Percentiles rank a stretch among this genome's conserved stretches.
phyloP scores from a whole-genome alignment of 2,888 invertebrate species.

The Pristionchus arcanus region DNA sequence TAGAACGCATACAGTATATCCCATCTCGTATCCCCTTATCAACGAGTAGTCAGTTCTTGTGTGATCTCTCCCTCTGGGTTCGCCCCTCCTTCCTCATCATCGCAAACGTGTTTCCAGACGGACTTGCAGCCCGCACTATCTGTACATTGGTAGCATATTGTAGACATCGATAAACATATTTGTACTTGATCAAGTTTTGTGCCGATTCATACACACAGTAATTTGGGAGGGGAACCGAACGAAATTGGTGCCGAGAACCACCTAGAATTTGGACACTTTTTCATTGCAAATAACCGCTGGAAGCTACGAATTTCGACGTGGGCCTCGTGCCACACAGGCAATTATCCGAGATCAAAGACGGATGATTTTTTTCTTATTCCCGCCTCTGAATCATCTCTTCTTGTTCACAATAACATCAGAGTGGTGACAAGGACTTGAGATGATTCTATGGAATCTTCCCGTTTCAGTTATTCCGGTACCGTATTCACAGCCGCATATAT shows the following conservation, averaged over 20 bases:
- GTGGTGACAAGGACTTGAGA: too few relatives aligned
- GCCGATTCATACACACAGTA: neutral
- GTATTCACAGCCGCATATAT: too few relatives aligned
- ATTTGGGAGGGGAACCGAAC: neutral
- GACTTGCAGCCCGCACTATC: neutral
- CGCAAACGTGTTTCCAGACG: neutral
- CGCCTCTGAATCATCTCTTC: too few relatives aligned
- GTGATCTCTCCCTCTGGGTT: neutral
- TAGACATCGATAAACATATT: neutral
- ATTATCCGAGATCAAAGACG: neutral
- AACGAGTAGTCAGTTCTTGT: neutral
- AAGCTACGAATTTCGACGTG: neutral
- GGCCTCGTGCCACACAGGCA: neutral
- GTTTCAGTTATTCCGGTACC: too few relatives aligned
- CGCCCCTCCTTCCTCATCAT: neutral
- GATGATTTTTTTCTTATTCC: neutral
- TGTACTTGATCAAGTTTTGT: neutral
- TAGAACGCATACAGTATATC: neutral
- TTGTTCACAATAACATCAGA: too few relatives aligned
- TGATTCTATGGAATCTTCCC: too few relatives aligned
- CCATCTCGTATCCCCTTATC: neutral
- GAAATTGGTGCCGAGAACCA: neutral
- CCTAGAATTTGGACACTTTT: neutral
- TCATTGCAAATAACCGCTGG: neutral
- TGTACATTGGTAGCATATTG: neutral